These are phyloP conservation scores for Liopterus haemorrhoidalis DNA, from an alignment of 2,888 invertebrate genomes.

Conservation along the genomic window DNA sequence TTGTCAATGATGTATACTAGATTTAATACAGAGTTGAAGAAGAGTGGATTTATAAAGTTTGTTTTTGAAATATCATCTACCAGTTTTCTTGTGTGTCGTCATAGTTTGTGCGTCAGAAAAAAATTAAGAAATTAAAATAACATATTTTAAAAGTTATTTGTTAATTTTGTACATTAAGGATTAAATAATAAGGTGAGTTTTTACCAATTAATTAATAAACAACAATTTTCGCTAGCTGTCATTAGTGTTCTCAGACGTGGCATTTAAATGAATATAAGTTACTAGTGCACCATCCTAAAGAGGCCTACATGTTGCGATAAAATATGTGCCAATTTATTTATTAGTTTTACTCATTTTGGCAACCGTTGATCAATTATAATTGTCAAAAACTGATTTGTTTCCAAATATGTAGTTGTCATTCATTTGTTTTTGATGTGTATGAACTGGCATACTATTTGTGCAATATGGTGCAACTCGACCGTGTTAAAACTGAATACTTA, in stretches of 20 bases:
- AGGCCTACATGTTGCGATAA: not conserved
- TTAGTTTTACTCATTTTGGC: constrained; percentile 9
- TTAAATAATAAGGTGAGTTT: constrained; percentile 21
- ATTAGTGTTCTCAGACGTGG: constrained; percentile 2
- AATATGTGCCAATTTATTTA: constrained; percentile 8
- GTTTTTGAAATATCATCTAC: constrained; percentile 40
- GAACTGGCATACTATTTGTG: too few relatives aligned
- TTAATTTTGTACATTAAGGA: constrained; percentile 24
- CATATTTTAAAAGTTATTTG: constrained; percentile 15
- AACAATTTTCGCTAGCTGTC: constrained; percentile 4
- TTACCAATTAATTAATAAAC: constrained; percentile 9
- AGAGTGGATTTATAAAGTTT: constrained; percentile 44
- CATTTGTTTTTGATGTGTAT: too few relatives aligned
- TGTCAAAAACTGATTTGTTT: too few relatives aligned
- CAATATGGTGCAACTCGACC: too few relatives aligned
- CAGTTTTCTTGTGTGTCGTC: constrained; percentile 41
- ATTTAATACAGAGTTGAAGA: constrained; percentile 44
- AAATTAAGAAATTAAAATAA: constrained; percentile 38
- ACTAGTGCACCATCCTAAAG: constrained; percentile 11
- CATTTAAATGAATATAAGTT: constrained; percentile 12
- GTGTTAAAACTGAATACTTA: too few relatives aligned
- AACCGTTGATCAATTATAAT: too few relatives aligned
- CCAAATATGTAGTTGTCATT: too few relatives aligned
- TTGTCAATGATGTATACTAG: constrained; percentile 43
- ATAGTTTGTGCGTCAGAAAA: constrained; percentile 47